Conservation (phyloP, 1,140 invertebrate genomes). For the Doryteuthis pealeii region DNA sequence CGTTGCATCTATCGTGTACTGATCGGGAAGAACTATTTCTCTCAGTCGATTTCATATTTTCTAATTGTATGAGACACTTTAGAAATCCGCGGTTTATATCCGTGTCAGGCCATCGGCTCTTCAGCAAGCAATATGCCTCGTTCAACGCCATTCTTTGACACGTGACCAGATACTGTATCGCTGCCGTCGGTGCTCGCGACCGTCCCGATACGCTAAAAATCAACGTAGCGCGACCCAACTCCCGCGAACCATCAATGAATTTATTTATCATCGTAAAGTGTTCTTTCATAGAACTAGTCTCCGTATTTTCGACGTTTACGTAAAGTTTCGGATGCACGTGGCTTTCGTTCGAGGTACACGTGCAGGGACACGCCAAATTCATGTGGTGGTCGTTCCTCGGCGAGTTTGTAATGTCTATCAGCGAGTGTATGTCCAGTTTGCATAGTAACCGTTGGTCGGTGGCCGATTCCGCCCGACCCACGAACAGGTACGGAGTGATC, state of each 20-base stretch:
- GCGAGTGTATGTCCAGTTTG: slow-evolving; percentile 42
- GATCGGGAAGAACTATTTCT: neutral
- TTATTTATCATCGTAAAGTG: slow-evolving; percentile 52
- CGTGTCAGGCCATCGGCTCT: slow-evolving; percentile 38
- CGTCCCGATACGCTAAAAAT: slow-evolving; percentile 51
- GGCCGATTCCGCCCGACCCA: slow-evolving; percentile 46
- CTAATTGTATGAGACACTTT: neutral
- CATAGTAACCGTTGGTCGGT: slow-evolving; percentile 51
- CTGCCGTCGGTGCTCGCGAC: slow-evolving; percentile 44
- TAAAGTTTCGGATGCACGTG: slow-evolving; percentile 50
- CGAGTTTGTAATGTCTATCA: slow-evolving; percentile 51
- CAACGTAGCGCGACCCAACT: slow-evolving; percentile 37
- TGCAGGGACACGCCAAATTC: slow-evolving; percentile 45
- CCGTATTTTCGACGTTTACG: slow-evolving; percentile 46
- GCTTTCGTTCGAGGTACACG: slow-evolving; percentile 37
- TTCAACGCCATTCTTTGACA: slow-evolving; percentile 39
- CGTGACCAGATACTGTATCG: slow-evolving; percentile 52
- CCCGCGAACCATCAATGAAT: slow-evolving; percentile 49
- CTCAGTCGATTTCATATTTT: neutral
- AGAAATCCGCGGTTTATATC: slow-evolving; percentile 21
- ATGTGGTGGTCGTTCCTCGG: slow-evolving; percentile 35
- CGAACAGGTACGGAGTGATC: slow-evolving; percentile 45
- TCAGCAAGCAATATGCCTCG: slow-evolving; percentile 42
- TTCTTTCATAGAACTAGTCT: slow-evolving; percentile 45
- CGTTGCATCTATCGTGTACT: neutral